These are phyloP conservation scores for Verasper variegatus DNA, from an alignment of 2,113 vertebrate species.

Conservation along the genomic window DNA sequence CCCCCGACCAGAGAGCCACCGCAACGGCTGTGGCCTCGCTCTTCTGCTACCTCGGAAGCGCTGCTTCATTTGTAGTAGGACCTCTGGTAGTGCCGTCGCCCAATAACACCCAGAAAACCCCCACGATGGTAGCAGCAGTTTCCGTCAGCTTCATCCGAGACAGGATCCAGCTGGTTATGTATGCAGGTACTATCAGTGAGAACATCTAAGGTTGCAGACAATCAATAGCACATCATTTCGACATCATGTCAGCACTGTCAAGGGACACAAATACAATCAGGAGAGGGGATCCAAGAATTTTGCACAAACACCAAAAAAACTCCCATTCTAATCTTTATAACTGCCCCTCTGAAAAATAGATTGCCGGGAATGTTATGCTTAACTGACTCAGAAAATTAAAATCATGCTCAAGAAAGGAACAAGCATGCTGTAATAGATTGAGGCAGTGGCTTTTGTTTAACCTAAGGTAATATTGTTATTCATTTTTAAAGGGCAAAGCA, in stretches of 20 bases:
- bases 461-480: constrained; percentile 38
- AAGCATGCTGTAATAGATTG: constrained; percentile 52
- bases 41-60: constrained; percentile 89
- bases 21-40: constrained; percentile 94
- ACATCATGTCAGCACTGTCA: constrained; percentile 46
- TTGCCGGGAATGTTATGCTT: constrained; percentile 73
- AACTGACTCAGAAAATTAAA: constrained; percentile 85
- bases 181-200: constrained; percentile 85
- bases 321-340: constrained; percentile 44
- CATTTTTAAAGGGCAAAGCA: constrained; percentile 47
- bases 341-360: constrained; percentile 58
- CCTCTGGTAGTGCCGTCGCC: constrained; percentile 93
- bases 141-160: constrained; percentile 83
- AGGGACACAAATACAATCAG: constrained; percentile 62
- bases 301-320: constrained; percentile 33
- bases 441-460: constrained; percentile 62
- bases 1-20: constrained; percentile 94
- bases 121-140: constrained; percentile 35
- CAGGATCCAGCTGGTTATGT: constrained; percentile 91
- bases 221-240: constrained; percentile 62
- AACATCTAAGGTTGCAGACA: not conserved
- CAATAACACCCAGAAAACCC: constrained; percentile 83
- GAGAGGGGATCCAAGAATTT: constrained; percentile 44
- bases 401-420: constrained; percentile 55
- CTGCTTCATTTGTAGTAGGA: constrained; percentile 89